These are phyloP conservation scores for Lithophane leautieri DNA, from an alignment of 2,888 invertebrate species.

Conservation along the genomic window DNA sequence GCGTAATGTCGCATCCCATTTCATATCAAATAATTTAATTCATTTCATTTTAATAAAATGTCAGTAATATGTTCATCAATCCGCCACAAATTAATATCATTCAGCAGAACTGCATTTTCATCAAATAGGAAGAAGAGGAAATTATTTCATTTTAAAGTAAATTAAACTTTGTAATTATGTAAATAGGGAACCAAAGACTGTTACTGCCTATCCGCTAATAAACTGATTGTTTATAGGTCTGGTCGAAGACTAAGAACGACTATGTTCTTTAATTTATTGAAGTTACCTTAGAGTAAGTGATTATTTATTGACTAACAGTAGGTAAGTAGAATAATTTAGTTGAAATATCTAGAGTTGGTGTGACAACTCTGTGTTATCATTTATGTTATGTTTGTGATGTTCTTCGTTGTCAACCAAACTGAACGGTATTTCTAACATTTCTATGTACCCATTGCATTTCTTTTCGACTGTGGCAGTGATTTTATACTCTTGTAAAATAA, in stretches of 20 bases:
- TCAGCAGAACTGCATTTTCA: conserved; percentile 83
- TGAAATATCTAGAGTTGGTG: conserved; percentile 68
- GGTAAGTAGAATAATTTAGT: conserved; percentile 77
- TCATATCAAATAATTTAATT: conserved; percentile 57
- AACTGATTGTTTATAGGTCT: conserved; percentile 73
- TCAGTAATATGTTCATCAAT: conserved; percentile 75
- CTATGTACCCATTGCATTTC: conserved; percentile 86
- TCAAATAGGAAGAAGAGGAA: conserved; percentile 87
- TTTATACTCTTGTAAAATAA: conserved; percentile 89
- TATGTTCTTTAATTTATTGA: conserved; percentile 86
- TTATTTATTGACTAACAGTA: conserved; percentile 88
- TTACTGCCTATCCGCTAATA: conserved; percentile 77
- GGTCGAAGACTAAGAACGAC: conserved; percentile 74
- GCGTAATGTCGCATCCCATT: conserved; percentile 46
- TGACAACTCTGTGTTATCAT: conserved; percentile 59
- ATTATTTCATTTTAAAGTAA: conserved; percentile 60
- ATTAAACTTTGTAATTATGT: conserved; percentile 77
- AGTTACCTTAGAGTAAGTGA: conserved; percentile 88
- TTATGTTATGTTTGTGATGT: conserved; percentile 66
- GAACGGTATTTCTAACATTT: conserved; percentile 76
- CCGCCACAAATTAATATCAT: conserved; percentile 84
- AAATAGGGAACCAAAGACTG: conserved; percentile 89
- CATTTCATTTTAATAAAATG: conserved; percentile 66
- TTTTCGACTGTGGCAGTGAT: conserved; percentile 79
- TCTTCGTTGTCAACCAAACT: conserved; percentile 66